Percentiles rank a stretch among this genome's conserved stretches.
Conservation (phyloP, 2,888 invertebrate species). For the Apodemia mormo region DNA sequence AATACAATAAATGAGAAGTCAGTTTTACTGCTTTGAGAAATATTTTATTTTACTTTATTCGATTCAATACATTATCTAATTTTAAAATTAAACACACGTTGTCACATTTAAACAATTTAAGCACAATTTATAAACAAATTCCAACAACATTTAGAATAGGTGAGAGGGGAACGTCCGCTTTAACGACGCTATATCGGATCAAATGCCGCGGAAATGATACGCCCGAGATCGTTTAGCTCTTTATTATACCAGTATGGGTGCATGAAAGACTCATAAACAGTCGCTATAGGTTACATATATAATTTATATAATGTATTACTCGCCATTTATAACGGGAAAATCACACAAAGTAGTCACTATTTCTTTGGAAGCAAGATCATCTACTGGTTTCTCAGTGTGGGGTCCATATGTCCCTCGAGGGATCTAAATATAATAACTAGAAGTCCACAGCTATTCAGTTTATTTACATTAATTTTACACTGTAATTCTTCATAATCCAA, state of each 20-base stretch:
- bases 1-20: no score
- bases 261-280: slow-evolving; percentile 20
- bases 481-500: no score
- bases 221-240: slow-evolving; percentile 54
- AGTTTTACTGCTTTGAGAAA: no score
- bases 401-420: no score
- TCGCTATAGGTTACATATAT: slow-evolving; percentile 16
- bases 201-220: slow-evolving; percentile 69
- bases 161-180: slow-evolving; percentile 42
- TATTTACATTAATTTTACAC: no score
- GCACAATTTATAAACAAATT: slow-evolving; percentile 15
- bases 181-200: slow-evolving; percentile 60
- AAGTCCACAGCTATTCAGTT: no score
- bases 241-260: slow-evolving; percentile 43
- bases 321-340: not conserved
- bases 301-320: no score
- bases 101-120: not conserved
- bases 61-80: not conserved
- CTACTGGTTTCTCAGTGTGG: no score
- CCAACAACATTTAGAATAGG: slow-evolving; percentile 5
- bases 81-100: not conserved
- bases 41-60: no score
- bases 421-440: no score
- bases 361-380: not conserved
- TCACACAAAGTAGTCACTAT: not conserved